phyloP scores from a whole-genome alignment of 1,140 invertebrate genomes.

The Heliconius eleuchia region DNA sequence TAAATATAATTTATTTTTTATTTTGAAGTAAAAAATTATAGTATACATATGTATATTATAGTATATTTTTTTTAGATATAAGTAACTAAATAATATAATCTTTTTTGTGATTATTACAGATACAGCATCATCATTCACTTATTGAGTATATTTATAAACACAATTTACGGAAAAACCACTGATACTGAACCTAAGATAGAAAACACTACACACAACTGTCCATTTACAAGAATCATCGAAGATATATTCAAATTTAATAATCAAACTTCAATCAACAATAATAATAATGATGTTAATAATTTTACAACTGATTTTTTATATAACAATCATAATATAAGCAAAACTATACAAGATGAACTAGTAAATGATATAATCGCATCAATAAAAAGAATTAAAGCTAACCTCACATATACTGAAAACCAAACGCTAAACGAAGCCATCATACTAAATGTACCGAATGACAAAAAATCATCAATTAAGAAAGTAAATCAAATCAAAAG shows the following conservation, averaged over 20 bases:
- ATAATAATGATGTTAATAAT: background rate
- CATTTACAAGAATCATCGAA: slow-evolving; percentile 71
- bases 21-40: too few relatives aligned
- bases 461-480: slow-evolving; percentile 40
- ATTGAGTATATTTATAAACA: slow-evolving; percentile 12
- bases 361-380: slow-evolving; percentile 72
- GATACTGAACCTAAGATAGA: slow-evolving; percentile 33
- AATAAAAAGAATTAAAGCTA: slow-evolving; percentile 73
- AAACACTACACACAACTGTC: slow-evolving; percentile 60
- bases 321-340: slow-evolving; percentile 46
- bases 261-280: slow-evolving; percentile 44
- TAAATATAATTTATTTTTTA: too few relatives aligned
- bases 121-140: slow-evolving; percentile 42
- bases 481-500: slow-evolving; percentile 59
- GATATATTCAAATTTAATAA: slow-evolving; percentile 72
- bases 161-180: slow-evolving; percentile 33
- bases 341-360: slow-evolving; percentile 63
- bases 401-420: slow-evolving; percentile 51
- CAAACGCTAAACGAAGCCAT: slow-evolving; percentile 66
- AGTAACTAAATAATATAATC: background rate
- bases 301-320: background rate
- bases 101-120: slow-evolving; percentile 45
- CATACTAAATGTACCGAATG: slow-evolving; percentile 50
- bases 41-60: too few relatives aligned
- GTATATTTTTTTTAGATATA: too few relatives aligned